These are phyloP conservation scores for Ciconia maguari DNA, from an alignment of 2,113 vertebrate genomes.

Conservation along the genomic window DNA sequence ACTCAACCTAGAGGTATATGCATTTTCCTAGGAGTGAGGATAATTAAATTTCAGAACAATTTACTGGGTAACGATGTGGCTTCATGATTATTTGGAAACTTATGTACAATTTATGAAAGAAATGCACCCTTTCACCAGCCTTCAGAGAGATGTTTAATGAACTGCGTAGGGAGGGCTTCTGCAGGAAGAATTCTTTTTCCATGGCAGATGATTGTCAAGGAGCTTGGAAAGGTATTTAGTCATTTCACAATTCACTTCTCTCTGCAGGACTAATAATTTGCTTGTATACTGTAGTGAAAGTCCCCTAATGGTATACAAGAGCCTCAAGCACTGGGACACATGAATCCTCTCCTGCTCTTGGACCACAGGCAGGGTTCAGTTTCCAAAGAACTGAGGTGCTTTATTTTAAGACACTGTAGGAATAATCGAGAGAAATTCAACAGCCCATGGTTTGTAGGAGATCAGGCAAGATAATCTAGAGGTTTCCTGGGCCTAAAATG, in stretches of 20 bases:
- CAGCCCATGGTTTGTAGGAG: background rate
- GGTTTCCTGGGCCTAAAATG: background rate
- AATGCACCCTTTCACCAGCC: background rate
- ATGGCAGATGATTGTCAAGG: background rate
- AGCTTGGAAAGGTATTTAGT: background rate
- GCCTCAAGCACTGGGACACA: background rate
- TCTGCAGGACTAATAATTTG: background rate
- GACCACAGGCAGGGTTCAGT: background rate
- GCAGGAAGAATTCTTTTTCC: background rate
- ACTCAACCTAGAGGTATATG: background rate
- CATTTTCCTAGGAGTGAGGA: background rate
- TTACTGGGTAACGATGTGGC: background rate
- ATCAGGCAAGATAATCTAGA: background rate
- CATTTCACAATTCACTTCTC: background rate
- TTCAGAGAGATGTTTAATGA: background rate
- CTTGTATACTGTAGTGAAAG: background rate
- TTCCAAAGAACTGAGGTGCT: background rate
- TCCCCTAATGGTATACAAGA: background rate
- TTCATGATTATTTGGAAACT: background rate
- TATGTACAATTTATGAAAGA: background rate
- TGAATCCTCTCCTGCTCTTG: background rate
- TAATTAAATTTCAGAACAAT: background rate
- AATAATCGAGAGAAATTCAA: background rate
- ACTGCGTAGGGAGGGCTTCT: background rate
- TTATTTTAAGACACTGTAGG: background rate